Conservation (phyloP, 2,113 vertebrate genomes). For the Toxotes chatareus region DNA sequence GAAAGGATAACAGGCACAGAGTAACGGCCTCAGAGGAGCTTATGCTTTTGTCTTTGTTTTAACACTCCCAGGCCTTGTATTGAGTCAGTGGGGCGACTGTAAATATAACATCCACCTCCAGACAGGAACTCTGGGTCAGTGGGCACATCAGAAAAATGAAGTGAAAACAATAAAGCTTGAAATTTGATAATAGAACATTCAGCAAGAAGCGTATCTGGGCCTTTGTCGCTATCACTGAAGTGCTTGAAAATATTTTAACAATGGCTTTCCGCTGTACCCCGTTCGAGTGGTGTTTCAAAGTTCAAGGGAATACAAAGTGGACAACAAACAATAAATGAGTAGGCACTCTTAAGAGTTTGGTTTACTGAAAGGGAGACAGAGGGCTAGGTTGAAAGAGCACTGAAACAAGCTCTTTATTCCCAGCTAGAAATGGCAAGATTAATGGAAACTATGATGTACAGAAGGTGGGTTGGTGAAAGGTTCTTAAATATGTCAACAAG, state of each 20-base stretch:
- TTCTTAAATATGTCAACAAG: conserved; percentile 25
- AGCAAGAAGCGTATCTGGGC: not conserved
- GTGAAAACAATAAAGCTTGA: conserved; percentile 39
- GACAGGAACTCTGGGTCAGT: conserved; percentile 49
- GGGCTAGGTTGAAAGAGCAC: conserved; percentile 7
- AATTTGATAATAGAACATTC: conserved; percentile 36
- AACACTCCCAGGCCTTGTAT: conserved; percentile 37
- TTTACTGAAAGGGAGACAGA: not conserved
- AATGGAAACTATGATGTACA: conserved; percentile 17
- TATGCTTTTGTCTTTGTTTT: conserved; percentile 52
- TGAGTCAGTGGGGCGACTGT: conserved; percentile 50
- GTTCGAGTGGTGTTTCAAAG: conserved; percentile 35
- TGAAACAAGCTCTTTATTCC: conserved; percentile 30
- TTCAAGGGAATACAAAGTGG: conserved; percentile 39
- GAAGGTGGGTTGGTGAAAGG: conserved; percentile 7
- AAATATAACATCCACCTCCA: conserved; percentile 61
- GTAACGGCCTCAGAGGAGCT: conserved; percentile 42
- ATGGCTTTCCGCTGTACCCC: conserved; percentile 9
- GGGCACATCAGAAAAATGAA: conserved; percentile 29
- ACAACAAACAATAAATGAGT: conserved; percentile 45
- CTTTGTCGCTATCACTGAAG: not conserved
- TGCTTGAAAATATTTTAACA: conserved; percentile 37
- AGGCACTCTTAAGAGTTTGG: not conserved
- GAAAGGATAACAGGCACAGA: conserved; percentile 41
- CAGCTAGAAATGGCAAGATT: not conserved